Conservation (phyloP, 1,140 invertebrate genomes). For the Drosophila fuyamai region DNA sequence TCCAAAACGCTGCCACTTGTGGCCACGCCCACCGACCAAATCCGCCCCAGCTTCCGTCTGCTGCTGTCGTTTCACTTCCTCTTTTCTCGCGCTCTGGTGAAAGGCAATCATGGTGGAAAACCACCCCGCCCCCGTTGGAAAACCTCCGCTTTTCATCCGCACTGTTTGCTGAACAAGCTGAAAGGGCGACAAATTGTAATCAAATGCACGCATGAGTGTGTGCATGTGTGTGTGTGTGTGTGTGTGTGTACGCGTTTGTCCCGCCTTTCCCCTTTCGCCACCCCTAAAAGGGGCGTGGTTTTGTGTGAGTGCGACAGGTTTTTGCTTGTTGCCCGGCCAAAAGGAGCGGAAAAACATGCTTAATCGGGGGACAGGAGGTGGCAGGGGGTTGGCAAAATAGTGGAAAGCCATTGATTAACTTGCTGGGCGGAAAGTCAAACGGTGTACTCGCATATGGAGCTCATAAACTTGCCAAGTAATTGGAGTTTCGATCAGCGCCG, state of each 20-base stretch:
- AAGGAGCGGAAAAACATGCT: slow-evolving; percentile 39
- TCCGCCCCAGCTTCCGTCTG: slow-evolving; percentile 33
- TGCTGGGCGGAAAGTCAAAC: slow-evolving; percentile 15
- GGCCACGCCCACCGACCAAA: slow-evolving; percentile 29
- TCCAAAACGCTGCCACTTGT: slow-evolving; percentile 3
- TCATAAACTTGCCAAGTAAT: slow-evolving; percentile 39
- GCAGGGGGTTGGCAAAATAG: slow-evolving; percentile 13
- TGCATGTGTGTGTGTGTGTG: slow-evolving; percentile 11
- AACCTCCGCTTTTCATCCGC: slow-evolving; percentile 22
- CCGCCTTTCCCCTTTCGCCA: not conserved
- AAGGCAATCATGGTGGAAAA: slow-evolving; percentile 59
- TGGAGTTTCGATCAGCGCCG: slow-evolving; percentile 18
- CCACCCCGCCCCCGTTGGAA: not conserved
- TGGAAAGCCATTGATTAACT: slow-evolving; percentile 49
- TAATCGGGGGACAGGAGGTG: slow-evolving; percentile 14
- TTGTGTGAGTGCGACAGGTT: slow-evolving; percentile 10
- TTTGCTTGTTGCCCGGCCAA: slow-evolving; percentile 28
- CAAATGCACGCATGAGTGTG: slow-evolving; percentile 57
- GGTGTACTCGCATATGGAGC: not conserved
- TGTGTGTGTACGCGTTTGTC: slow-evolving; percentile 5
- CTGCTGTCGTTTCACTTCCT: slow-evolving; percentile 36
- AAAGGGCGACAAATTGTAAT: slow-evolving; percentile 69
- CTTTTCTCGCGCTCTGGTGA: slow-evolving; percentile 21
- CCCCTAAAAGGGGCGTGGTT: slow-evolving; percentile 47
- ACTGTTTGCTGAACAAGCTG: slow-evolving; percentile 48